phyloP scores from a whole-genome alignment of 2,888 invertebrate genomes.

The Melieria picta region DNA sequence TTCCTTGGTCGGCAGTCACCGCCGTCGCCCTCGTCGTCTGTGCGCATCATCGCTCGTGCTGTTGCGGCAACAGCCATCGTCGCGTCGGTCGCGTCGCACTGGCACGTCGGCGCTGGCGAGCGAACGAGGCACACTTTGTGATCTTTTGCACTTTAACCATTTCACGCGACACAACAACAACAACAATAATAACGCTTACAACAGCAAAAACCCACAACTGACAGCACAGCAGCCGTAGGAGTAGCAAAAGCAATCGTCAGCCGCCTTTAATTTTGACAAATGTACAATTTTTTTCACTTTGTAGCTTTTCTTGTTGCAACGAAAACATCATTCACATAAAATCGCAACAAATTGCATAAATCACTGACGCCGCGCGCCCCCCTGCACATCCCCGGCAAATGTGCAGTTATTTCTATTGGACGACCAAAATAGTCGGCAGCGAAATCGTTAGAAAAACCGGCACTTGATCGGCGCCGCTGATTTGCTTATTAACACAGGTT shows the following conservation, averaged over 20 bases:
- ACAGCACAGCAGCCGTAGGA: not conserved
- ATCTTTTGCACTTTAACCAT: slow-evolving; percentile 41
- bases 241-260: not conserved
- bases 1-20: slow-evolving; percentile 29
- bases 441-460: no score
- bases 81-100: not conserved
- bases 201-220: not conserved
- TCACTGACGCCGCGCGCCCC: no score
- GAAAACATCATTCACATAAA: no score
- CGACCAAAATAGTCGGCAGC: no score
- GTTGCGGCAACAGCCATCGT: not conserved
- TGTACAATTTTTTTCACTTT: no score
- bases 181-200: slow-evolving; percentile 1
- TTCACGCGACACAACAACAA: slow-evolving; percentile 15
- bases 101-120: not conserved
- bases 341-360: no score
- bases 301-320: no score
- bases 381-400: no score
- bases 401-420: no score
- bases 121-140: slow-evolving; percentile 25
- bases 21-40: slow-evolving; percentile 1
- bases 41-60: slow-evolving; percentile 14
- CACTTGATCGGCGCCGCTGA: no score
- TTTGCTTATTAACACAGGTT: no score
- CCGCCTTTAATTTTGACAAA: no score